These are phyloP conservation scores for Trissoscelio sp. DNA, from an alignment of 2,888 invertebrate genomes.

Conservation along the genomic window DNA sequence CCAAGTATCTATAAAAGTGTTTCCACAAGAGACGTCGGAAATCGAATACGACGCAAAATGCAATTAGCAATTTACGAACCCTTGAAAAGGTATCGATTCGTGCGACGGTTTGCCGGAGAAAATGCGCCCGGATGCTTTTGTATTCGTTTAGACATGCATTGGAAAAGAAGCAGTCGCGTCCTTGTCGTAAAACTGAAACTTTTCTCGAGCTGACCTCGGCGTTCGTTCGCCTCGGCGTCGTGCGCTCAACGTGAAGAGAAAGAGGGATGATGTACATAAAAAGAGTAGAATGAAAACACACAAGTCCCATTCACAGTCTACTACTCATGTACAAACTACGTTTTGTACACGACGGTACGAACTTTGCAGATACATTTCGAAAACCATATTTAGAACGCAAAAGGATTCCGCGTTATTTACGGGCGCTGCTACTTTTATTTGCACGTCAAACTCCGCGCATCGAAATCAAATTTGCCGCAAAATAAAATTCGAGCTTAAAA, in stretches of 20 bases:
- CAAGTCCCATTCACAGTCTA: conserved; percentile 60
- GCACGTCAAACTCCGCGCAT: conserved; percentile 1
- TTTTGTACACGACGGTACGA: conserved; percentile 39
- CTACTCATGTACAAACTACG: conserved; percentile 46
- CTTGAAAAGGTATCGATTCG: conserved; percentile 36
- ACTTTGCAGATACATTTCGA: conserved; percentile 51
- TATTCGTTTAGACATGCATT: conserved; percentile 55
- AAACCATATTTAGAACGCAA: conserved; percentile 39
- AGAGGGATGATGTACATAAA: conserved; percentile 36
- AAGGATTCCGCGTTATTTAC: conserved; percentile 38
- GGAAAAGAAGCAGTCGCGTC: conserved; percentile 40
- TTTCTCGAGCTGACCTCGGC: conserved; percentile 53
- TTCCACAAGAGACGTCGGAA: conserved; percentile 6
- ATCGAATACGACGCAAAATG: conserved; percentile 25
- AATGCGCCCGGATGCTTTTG: conserved; percentile 35
- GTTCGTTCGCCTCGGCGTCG: conserved; percentile 52
- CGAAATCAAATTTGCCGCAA: conserved; percentile 26
- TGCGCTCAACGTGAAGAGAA: conserved; percentile 10
- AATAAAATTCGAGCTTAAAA: conserved; percentile 17
- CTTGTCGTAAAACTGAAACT: conserved; percentile 53
- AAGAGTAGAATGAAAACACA: conserved; percentile 52
- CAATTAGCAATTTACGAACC: conserved; percentile 44
- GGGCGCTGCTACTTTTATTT: conserved; percentile 23
- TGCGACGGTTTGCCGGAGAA: conserved; percentile 21
- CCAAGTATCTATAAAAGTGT: background rate